Conservation (phyloP, 2,888 invertebrate species). For the Melanostoma scalare region DNA sequence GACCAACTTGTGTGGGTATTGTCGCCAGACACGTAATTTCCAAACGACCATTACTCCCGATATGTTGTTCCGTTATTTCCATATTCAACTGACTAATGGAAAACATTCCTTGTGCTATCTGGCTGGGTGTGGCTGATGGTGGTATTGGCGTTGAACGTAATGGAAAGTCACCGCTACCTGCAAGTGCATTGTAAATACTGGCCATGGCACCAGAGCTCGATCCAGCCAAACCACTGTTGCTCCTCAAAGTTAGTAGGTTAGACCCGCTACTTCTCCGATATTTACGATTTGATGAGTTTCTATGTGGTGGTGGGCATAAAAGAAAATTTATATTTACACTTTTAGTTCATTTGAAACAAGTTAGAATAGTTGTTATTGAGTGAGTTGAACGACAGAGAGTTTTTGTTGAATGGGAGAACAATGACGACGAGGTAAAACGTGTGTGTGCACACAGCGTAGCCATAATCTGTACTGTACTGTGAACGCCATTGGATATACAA, state of each 20-base stretch:
- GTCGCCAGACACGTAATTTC: constrained; percentile 90
- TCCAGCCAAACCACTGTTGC: constrained; percentile 79
- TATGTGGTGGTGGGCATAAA: constrained; percentile 55
- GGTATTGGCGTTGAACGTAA: constrained; percentile 52
- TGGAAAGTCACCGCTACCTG: constrained; percentile 39
- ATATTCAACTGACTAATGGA: constrained; percentile 89
- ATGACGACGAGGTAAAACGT: not conserved
- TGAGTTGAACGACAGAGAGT: not conserved
- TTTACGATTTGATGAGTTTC: constrained; percentile 80
- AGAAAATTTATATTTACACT: not conserved
- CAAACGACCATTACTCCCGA: constrained; percentile 87
- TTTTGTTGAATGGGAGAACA: constrained; percentile 3
- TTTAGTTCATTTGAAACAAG: constrained; percentile 30
- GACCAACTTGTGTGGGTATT: constrained; percentile 89
- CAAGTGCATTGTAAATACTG: constrained; percentile 62
- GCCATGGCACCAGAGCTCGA: constrained; percentile 77
- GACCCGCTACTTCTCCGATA: constrained; percentile 77
- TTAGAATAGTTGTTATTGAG: not conserved
- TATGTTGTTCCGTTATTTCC: constrained; percentile 88
- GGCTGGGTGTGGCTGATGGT: constrained; percentile 74
- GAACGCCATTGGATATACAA: constrained; percentile 9
- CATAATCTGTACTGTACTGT: not conserved
- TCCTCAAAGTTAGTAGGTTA: constrained; percentile 54
- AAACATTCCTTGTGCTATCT: constrained; percentile 79
- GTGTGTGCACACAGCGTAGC: not conserved